Evolutionary conservation across 2,797 vertebrate species (phyloP).

Genomic region (Myotis pilosus): DNA sequence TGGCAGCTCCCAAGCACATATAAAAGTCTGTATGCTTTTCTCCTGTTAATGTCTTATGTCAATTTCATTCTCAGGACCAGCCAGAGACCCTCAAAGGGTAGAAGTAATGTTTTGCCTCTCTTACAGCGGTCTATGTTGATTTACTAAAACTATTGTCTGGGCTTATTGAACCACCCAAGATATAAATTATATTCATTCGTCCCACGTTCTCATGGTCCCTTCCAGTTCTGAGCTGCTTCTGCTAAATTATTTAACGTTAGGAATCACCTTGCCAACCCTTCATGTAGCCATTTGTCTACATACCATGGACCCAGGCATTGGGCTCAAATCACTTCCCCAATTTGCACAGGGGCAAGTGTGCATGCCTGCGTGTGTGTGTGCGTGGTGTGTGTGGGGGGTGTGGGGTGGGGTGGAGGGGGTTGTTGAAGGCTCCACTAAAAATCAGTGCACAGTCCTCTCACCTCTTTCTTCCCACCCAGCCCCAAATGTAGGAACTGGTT

Average conservation of each 20-base stretch:
- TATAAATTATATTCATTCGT: not conserved
- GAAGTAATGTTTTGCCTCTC: not conserved
- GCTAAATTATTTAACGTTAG: not conserved
- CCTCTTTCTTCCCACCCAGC: not conserved
- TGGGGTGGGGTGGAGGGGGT: too few relatives aligned
- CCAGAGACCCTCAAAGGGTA: not conserved
- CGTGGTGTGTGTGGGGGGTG: not conserved
- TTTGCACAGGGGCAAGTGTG: not conserved
- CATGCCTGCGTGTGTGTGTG: too few relatives aligned
- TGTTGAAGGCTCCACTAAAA: not conserved
- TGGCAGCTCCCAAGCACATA: not conserved
- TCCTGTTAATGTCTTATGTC: not conserved
- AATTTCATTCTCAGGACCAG: not conserved
- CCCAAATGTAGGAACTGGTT: not conserved
- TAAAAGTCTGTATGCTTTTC: not conserved
- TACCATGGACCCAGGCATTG: not conserved
- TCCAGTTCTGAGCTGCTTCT: not conserved
- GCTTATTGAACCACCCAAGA: not conserved
- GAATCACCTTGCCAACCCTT: not conserved
- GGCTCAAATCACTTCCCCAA: not conserved
- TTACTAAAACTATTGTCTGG: not conserved
- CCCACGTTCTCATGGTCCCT: not conserved
- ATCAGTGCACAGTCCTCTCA: accelerated
- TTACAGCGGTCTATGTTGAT: not conserved
- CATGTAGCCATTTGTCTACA: accelerated